Evolutionary conservation across 2,113 vertebrate genomes (phyloP), one percentile per base, ranked within the genome.

Genomic region (Vanacampus margaritifer): DNA sequence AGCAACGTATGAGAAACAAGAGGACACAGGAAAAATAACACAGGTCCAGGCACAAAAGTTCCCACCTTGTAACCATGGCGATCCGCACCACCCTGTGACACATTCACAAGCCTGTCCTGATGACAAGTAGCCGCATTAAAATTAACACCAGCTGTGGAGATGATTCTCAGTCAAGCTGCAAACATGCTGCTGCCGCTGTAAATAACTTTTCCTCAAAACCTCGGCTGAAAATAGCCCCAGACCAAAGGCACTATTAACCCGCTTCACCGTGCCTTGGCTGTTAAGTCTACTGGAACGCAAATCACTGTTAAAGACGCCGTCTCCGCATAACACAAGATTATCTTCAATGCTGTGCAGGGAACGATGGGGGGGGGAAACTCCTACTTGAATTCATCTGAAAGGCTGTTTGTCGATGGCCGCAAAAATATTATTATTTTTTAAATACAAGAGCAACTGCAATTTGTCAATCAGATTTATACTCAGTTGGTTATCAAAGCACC

Each of bases 161-260:
- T 36, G 57, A 59, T 59, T 59, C 57, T 59, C 32, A 36, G 57
- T 59, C 57, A 59, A 59, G 57, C 32, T 59, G 57, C 57, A 59
- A 59, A 59, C 57, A 59, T 9, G 28, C 28, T 36, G 17, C 56
- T 36, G 57, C 57, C 36, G 57, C 57, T 36, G 7, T 35, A 59
- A 59, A 59, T 59, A 36, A 36, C 57, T 59, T 57, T 32, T 16
- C 57, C 35, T 21, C 32, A 59, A 59, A 59, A 36, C 32, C 32
- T 59, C 17, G 3, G 16, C 57, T 59, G 32, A 59, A 59, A 59
- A 59, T 59, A 59, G 57, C 19, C 32, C 26, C 57, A 9, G 16
- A 36, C 57, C 32, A 59, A 59, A 36, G 35, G 32, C 57, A 59
- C 57, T 36, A 59, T 19, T 35, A 36, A 36, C 28, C 16, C 32